A percentile compares a stretch with the other conserved stretches of the same genome.
Conservation (phyloP, 1,140 invertebrate species). For the Agrilus planipennis region DNA sequence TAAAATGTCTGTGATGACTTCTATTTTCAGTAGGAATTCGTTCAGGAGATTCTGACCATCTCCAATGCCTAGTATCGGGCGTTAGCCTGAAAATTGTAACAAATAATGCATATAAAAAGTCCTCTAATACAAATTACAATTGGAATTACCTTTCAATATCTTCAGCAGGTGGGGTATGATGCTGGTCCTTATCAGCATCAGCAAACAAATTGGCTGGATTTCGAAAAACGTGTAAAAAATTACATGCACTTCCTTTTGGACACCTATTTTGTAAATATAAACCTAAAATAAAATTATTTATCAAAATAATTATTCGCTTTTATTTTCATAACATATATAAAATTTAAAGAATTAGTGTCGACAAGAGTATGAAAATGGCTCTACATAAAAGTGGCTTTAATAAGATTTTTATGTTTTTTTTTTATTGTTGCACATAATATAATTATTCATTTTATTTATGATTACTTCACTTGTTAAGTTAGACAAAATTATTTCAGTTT, state of each 20-base stretch:
- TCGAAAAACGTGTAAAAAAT: slow-evolving; percentile 81
- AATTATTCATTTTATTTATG: too few species aligned
- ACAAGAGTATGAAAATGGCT: too few species aligned
- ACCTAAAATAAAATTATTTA: slow-evolving; percentile 47
- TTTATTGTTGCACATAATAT: too few species aligned
- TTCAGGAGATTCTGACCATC: slow-evolving; percentile 67
- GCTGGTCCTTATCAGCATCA: slow-evolving; percentile 12
- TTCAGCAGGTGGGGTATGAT: slow-evolving; percentile 6
- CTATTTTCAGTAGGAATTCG: slow-evolving; percentile 14
- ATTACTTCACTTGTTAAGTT: too few species aligned
- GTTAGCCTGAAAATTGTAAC: slow-evolving; percentile 2
- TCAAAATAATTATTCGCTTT: too few species aligned
- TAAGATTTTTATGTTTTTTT: too few species aligned
- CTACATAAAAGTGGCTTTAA: too few species aligned
- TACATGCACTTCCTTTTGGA: slow-evolving; percentile 78
- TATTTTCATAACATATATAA: too few species aligned
- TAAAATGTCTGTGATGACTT: not conserved
- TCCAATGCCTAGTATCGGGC: slow-evolving; percentile 43
- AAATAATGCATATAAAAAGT: not conserved
- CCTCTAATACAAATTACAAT: slow-evolving; percentile 1
- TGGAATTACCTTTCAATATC: slow-evolving; percentile 7
- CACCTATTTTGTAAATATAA: slow-evolving; percentile 57
- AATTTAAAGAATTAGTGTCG: slow-evolving; percentile 7
- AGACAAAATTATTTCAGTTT: too few species aligned
- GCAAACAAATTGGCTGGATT: slow-evolving; percentile 60